Base-by-base conservation (phyloP, 2,888 invertebrate genomes). In the Trisateles emortualis region DNA sequence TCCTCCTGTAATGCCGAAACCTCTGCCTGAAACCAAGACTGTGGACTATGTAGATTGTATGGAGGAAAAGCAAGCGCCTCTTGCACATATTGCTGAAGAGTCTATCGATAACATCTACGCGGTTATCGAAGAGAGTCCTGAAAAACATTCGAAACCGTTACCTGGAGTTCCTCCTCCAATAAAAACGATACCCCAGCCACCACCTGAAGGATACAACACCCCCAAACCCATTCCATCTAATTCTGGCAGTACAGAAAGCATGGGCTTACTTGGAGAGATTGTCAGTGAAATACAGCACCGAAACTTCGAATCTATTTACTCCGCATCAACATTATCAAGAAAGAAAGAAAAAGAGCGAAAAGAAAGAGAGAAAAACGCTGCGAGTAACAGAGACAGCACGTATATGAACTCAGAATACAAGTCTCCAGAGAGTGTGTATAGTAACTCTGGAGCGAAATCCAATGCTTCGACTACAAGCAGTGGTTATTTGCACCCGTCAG, bases 241-340 rank as follows among this genome's bases (percentile, higher is more conserved):
- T 52, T 93, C 94, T 0, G 94, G 94, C 0, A 95, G 95, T 57
- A 90, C 93, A 9, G 96, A 96, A 53, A 96, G 95, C 60, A 94
- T 96, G 93, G 97, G 97, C 0, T 85, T 98, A 14, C 86, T 98
- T 0, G 96, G 97, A 5, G 98, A 98, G 87, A 98, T 98, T 53
- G 97, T 98, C 0, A 95, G 95, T 36, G 98, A 98, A 85, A 97
- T 98, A 74, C 97, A 97, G 72, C 96, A 96, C 72, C 93, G 97
- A 26, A 97, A 97, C 80, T 95, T 96, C 30, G 97, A 97, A 71
- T 97, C 97, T 0, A 97, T 98, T 67, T 98, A 98, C 80, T 97
- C 97, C 0, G 96, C 96, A 0, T 95, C 96, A 0, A 96, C 96
- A 0, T 83, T 96, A 1, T 93, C 94, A 0, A 90, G 95, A 50